Base-by-base conservation (phyloP, 2,888 invertebrate genomes). In the Orgyia antiqua region DNA sequence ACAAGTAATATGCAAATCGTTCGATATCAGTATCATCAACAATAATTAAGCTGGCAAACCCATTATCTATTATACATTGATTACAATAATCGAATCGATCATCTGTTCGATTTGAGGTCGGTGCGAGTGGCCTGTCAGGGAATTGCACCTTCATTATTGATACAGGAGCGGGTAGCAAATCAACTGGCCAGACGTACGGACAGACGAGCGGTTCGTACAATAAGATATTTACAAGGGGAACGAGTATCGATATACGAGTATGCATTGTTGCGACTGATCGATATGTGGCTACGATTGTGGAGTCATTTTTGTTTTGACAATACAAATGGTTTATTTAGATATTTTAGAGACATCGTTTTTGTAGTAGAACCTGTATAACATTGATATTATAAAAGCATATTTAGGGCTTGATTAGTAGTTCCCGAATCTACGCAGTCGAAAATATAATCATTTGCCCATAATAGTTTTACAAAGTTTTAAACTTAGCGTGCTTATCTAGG, bases 121-220 rank as follows among this genome's bases (percentile, higher is more conserved):
- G 68, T 60, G 68, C 68, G 62, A 51, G 65, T 61, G 56, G 58
- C 48, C 60, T 63, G 70, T 68, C 72, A 63, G 42, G 39, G 50
- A 49, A 66, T 68, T 68, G 74, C 71, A 62, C 73, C 69, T 72
- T 74, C 75, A 78, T 77, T 77, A 70, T 57, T 68, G 23, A 78
- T 76, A 74, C 78, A 58, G 76, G 60, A 74, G 75, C 74, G 52
- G 56, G 58, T 57, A 57, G 72, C 78, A 76, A 75, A 78, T 76
- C 75, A 77, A 63, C 51, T 44, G 44, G 58, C 57, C 65, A 58
- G 75, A 69, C 73, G 58, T 66, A 68, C 71, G 57, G 73, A 75
- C 73, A 64, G 71, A 71, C 74, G 68, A 68, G 55, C 57, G 33
- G 45, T 50, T 59, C 65, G 60, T 66, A 74, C 74, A 75, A 75